Conservation (phyloP, 2,888 invertebrate genomes). For the Nematopogon swammerdamellus region DNA sequence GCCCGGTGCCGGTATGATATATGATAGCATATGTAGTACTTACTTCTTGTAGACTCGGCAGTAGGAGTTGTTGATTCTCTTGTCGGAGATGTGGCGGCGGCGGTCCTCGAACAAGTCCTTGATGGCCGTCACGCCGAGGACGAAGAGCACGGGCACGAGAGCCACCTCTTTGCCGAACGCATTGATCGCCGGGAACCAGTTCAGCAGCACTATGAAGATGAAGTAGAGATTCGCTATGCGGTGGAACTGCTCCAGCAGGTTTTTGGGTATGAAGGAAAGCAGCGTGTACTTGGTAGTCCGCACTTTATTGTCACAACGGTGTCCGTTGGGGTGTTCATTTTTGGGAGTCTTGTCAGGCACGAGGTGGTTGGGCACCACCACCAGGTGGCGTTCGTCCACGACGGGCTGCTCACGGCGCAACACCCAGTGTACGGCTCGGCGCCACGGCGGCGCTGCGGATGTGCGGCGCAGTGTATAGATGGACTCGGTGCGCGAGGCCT, state of each 20-base stretch:
- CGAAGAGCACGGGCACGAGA: slow-evolving; percentile 93
- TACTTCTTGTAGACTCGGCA: slow-evolving; percentile 91
- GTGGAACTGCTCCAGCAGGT: slow-evolving; percentile 96
- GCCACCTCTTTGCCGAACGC: slow-evolving; percentile 96
- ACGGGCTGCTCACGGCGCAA: slow-evolving; percentile 60
- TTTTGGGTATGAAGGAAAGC: slow-evolving; percentile 92
- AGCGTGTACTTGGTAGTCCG: slow-evolving; percentile 94
- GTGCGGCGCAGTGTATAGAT: slow-evolving; percentile 82
- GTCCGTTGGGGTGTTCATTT: slow-evolving; percentile 81
- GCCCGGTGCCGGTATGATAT: no score
- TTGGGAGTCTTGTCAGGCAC: slow-evolving; percentile 77
- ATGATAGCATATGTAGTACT: no score
- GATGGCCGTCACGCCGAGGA: slow-evolving; percentile 89
- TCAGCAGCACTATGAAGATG: slow-evolving; percentile 91
- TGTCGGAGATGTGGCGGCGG: slow-evolving; percentile 84
- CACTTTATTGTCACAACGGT: slow-evolving; percentile 78
- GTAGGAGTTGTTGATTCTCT: slow-evolving; percentile 88
- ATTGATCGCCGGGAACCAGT: slow-evolving; percentile 93
- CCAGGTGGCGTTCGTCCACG: slow-evolving; percentile 66
- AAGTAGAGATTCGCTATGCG: slow-evolving; percentile 97
- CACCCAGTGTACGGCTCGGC: slow-evolving; percentile 60
- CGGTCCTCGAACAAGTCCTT: slow-evolving; percentile 95
- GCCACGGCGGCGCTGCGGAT: slow-evolving; percentile 70
- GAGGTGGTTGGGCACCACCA: slow-evolving; percentile 81
- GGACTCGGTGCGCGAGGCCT: slow-evolving; percentile 85